Evolutionary conservation across 2,888 invertebrate species (phyloP).

Genomic region (Altica lythri): DNA sequence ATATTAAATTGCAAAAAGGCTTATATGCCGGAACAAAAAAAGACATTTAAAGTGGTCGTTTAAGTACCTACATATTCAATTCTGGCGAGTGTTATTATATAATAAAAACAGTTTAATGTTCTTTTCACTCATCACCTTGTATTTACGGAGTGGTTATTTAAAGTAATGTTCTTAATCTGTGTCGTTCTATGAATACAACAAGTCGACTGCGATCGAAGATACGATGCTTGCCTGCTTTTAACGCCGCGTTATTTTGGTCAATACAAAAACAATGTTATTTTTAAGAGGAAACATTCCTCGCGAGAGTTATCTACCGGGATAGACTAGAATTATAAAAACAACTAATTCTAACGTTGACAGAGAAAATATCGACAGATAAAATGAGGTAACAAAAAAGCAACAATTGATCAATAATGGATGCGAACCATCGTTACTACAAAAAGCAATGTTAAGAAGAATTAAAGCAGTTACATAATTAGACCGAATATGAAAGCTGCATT

Average conservation of each 20-base stretch:
- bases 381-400: too few species aligned
- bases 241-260: constrained; percentile 31
- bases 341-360: too few species aligned
- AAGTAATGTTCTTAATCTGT: constrained; percentile 31
- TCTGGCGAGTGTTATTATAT: constrained; percentile 34
- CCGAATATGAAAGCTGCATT: too few species aligned
- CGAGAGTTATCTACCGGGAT: constrained; percentile 4
- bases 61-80: constrained; percentile 15
- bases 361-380: too few species aligned
- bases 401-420: too few species aligned
- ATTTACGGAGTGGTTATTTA: constrained; percentile 35
- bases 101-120: constrained; percentile 37
- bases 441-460: too few species aligned
- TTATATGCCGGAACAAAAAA: constrained; percentile 6
- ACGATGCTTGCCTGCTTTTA: constrained; percentile 6
- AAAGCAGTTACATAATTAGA: too few species aligned
- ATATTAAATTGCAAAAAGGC: not conserved
- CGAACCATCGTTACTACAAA: too few species aligned
- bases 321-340: too few species aligned
- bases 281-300: constrained; percentile 31
- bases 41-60: constrained; percentile 7
- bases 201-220: constrained; percentile 22
- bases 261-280: constrained; percentile 34
- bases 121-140: constrained; percentile 35
- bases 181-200: constrained; percentile 35